Evolutionary conservation across 2,797 vertebrate genomes (phyloP).

Genomic region (Centropyge bicolor): DNA sequence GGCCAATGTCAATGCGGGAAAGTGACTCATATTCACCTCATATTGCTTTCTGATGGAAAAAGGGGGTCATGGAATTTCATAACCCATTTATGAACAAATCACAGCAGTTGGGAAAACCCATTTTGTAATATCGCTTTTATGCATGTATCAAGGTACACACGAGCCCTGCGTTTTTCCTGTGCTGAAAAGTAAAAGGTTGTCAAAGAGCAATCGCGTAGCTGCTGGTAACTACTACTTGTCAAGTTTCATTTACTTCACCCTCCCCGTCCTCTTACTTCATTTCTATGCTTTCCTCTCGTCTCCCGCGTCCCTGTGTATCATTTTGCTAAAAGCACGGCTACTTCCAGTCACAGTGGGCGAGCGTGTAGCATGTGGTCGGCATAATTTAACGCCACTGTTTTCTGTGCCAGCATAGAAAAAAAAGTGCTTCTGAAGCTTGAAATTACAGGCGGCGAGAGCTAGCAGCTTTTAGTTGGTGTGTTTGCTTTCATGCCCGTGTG

Average conservation of each 20-base stretch:
- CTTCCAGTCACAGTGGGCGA: conserved; percentile 51
- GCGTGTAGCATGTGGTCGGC: conserved; percentile 40
- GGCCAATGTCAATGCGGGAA: background rate
- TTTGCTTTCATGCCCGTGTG: conserved; percentile 30
- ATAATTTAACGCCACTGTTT: conserved; percentile 39
- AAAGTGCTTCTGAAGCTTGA: conserved; percentile 22
- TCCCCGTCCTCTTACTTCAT: conserved; percentile 34
- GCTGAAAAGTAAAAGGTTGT: conserved; percentile 48
- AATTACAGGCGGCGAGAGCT: conserved; percentile 42
- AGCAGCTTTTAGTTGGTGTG: conserved; percentile 24
- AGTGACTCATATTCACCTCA: background rate
- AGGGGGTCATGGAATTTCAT: conserved; percentile 12
- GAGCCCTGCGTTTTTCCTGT: background rate
- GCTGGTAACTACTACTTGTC: conserved; percentile 56
- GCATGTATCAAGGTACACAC: conserved; percentile 7
- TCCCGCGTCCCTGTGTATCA: conserved; percentile 35
- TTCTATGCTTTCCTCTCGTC: conserved; percentile 37
- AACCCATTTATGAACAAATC: conserved; percentile 18
- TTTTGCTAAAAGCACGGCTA: conserved; percentile 56
- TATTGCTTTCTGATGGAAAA: conserved; percentile 30
- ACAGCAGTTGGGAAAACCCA: background rate
- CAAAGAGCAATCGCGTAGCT: conserved; percentile 43
- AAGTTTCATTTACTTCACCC: conserved; percentile 57
- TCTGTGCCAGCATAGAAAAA: conserved; percentile 23
- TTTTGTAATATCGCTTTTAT: conserved; percentile 23